A percentile compares a stretch with the other conserved stretches of the same genome.
Evolutionary conservation across 2,113 vertebrate species (phyloP).

Genomic region (Desmodus rotundus): DNA sequence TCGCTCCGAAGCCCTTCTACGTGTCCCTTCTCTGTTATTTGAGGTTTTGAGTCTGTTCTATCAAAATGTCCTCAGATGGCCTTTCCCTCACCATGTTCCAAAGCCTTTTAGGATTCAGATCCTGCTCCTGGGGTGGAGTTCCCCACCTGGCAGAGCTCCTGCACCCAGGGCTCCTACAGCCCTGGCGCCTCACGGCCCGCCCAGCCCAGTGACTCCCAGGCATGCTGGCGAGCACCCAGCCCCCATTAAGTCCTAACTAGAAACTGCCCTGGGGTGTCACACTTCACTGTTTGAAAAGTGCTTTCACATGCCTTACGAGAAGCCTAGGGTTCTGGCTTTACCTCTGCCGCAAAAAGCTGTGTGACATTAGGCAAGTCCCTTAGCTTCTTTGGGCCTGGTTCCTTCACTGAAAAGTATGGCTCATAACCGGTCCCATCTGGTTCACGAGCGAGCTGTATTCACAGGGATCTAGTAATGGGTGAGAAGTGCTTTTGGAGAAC

Average conservation of each 20-base stretch:
- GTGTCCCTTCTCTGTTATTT: not conserved
- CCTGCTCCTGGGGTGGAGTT: not conserved
- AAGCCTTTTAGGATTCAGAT: not conserved
- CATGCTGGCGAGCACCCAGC: not conserved
- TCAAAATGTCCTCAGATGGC: not conserved
- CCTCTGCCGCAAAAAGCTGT: not conserved
- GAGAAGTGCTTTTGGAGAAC: not conserved
- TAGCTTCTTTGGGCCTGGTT: not conserved
- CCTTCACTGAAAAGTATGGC: not conserved
- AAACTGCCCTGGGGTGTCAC: not conserved
- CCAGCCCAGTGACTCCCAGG: constrained; percentile 22
- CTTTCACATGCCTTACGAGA: not conserved
- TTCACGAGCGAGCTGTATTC: not conserved
- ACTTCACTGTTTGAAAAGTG: not conserved
- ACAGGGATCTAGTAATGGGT: not conserved
- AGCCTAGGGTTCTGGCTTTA: not conserved
- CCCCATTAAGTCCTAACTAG: not conserved
- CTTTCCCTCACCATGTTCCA: not conserved
- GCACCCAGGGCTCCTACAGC: not conserved
- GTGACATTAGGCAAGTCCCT: not conserved
- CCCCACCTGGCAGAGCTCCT: not conserved
- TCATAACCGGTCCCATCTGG: not conserved
- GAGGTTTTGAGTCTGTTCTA: not conserved
- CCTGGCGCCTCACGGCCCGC: not conserved
- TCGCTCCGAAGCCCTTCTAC: not conserved